Percentiles rank a stretch among this genome's conserved stretches.
Conservation (phyloP, 2,888 invertebrate species). For the Merodon equestris region DNA sequence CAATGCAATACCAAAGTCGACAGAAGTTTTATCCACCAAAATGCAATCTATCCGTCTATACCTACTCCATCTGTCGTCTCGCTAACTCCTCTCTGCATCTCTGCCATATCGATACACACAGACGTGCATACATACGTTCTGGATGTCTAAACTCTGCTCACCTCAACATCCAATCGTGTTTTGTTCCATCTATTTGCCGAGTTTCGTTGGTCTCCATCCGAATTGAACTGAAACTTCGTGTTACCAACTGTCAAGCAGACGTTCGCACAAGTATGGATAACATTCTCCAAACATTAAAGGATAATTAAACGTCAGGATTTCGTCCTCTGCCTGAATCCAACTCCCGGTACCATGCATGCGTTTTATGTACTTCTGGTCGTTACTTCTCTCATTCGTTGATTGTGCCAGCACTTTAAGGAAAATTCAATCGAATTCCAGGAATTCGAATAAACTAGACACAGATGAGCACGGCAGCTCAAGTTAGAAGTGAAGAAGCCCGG, state of each 20-base stretch:
- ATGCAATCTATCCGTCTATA: slow-evolving; percentile 56
- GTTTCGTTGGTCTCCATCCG: slow-evolving; percentile 29
- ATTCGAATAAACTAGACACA: no score
- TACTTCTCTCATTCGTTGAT: slow-evolving; percentile 20
- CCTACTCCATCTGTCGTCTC: slow-evolving; percentile 52
- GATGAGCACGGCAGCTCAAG: no score
- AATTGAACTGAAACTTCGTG: slow-evolving; percentile 41
- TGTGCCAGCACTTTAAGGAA: neutral
- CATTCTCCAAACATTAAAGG: slow-evolving; percentile 51
- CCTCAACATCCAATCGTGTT: slow-evolving; percentile 30
- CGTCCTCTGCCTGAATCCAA: slow-evolving; percentile 7
- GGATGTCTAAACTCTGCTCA: slow-evolving; percentile 14
- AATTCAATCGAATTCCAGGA: no score
- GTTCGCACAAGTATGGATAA: slow-evolving; percentile 14
- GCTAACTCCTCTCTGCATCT: no score
- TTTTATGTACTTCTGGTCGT: no score
- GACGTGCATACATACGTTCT: no score
- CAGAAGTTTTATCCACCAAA: slow-evolving; percentile 51
- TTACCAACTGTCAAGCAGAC: neutral
- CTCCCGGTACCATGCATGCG: no score
- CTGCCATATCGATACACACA: no score
- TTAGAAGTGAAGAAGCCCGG: no score
- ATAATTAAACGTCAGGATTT: slow-evolving; percentile 61
- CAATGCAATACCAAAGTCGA: slow-evolving; percentile 55
- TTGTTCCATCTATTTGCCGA: slow-evolving; percentile 35